Conservation (phyloP, 2,888 invertebrate genomes). For the Aproaerema taeniolella region DNA sequence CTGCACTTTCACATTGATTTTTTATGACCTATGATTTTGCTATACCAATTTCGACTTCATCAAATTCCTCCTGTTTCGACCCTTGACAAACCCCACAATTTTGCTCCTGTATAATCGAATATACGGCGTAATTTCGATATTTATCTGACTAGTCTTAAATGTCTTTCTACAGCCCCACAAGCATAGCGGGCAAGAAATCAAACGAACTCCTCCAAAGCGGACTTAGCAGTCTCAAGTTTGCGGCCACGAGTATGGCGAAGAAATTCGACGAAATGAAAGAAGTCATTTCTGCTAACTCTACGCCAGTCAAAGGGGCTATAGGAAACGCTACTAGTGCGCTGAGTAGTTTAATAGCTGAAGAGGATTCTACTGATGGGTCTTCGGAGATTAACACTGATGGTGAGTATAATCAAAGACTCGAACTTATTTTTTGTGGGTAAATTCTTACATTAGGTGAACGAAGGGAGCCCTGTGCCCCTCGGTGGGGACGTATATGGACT, state of each 20-base stretch:
- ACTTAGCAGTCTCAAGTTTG: constrained; percentile 90
- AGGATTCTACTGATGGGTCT: constrained; percentile 61
- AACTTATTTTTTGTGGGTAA: too few relatives aligned
- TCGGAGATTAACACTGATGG: constrained; percentile 72
- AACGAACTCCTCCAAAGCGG: constrained; percentile 92
- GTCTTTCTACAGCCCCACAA: constrained; percentile 86
- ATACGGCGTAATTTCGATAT: too few relatives aligned
- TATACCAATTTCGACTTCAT: too few relatives aligned
- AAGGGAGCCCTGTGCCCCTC: too few relatives aligned
- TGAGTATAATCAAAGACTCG: constrained; percentile 37
- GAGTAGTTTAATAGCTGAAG: constrained; percentile 56
- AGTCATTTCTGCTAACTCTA: constrained; percentile 91
- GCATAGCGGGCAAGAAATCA: constrained; percentile 90
- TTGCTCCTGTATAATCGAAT: too few relatives aligned
- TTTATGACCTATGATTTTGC: too few relatives aligned
- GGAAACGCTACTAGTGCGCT: constrained; percentile 64
- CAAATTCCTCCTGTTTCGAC: too few relatives aligned
- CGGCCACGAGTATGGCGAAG: constrained; percentile 90
- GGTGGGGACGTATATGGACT: too few relatives aligned
- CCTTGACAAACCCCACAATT: too few relatives aligned
- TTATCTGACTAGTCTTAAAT: too few relatives aligned
- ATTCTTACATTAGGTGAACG: too few relatives aligned
- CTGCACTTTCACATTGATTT: too few relatives aligned
- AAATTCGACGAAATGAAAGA: constrained; percentile 95
- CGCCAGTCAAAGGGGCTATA: constrained; percentile 84